Evolutionary conservation across 2,888 invertebrate species (phyloP).

Genomic region (Panopea generosa): DNA sequence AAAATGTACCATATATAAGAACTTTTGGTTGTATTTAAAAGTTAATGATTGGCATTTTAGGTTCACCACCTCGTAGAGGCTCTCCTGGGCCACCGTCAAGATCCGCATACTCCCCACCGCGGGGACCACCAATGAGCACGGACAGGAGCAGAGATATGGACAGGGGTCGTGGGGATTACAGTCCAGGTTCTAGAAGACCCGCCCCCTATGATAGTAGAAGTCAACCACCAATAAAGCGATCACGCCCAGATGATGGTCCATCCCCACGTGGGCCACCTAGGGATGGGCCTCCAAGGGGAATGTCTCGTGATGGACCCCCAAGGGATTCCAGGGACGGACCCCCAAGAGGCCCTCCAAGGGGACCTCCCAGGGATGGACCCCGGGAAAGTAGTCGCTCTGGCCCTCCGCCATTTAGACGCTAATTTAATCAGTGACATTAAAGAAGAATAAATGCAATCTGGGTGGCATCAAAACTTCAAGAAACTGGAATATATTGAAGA

Average conservation of each 20-base stretch:
- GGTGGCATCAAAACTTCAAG: no score
- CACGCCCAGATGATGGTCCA: constrained; percentile 67
- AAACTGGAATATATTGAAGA: no score
- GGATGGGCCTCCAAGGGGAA: constrained; percentile 44
- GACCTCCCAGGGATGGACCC: constrained; percentile 32
- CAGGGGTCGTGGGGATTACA: constrained; percentile 62
- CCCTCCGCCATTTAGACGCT: constrained; percentile 42
- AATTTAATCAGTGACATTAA: constrained; percentile 11
- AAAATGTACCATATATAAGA: no score
- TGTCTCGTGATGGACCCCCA: constrained; percentile 36
- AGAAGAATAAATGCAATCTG: no score
- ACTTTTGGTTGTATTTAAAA: no score
- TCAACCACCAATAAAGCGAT: constrained; percentile 72
- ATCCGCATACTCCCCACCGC: constrained; percentile 40
- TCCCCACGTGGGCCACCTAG: constrained; percentile 50
- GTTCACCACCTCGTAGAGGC: constrained; percentile 55
- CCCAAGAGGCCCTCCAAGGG: constrained; percentile 38
- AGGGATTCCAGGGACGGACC: constrained; percentile 37
- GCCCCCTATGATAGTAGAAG: constrained; percentile 68
- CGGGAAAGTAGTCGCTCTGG: constrained; percentile 20
- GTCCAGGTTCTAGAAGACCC: constrained; percentile 65
- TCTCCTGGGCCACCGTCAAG: constrained; percentile 57
- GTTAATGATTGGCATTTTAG: constrained; percentile 31
- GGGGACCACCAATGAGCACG: constrained; percentile 33
- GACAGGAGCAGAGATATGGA: constrained; percentile 59